A percentile compares a stretch with the other conserved stretches of the same genome.
These are phyloP conservation scores for Xestia c-nigrum DNA, from an alignment of 2,888 invertebrate genomes.

Conservation along the genomic window DNA sequence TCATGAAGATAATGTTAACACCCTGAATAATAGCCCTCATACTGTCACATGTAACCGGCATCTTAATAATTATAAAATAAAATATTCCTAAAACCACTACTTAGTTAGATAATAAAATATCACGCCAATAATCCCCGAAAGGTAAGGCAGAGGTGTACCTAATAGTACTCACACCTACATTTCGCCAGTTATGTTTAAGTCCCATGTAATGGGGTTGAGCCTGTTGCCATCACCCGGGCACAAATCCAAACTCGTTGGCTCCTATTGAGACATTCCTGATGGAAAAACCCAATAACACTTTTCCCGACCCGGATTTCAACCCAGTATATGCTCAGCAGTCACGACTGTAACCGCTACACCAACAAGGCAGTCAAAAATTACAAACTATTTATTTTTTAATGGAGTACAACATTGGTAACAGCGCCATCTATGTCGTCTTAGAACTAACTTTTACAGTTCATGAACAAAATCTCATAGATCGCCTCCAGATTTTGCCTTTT, in stretches of 20 bases:
- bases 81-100: not conserved
- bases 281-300: not conserved
- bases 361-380: not conserved
- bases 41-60: not conserved
- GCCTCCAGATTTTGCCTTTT: not conserved
- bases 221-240: not conserved
- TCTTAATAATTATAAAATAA: slow-evolving; percentile 2
- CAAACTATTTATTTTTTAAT: not conserved
- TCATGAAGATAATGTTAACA: too few relatives aligned
- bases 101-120: not conserved
- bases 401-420: slow-evolving; percentile 12
- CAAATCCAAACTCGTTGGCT: not conserved
- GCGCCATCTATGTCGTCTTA: slow-evolving; percentile 14
- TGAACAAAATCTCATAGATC: not conserved
- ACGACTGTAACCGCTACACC: not conserved
- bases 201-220: not conserved
- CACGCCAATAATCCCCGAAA: not conserved
- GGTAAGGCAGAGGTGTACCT: not conserved
- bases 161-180: not conserved
- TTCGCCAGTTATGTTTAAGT: not conserved
- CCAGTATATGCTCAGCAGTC: not conserved
- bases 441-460: slow-evolving; percentile 12
- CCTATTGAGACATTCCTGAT: not conserved
- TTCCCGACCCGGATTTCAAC: not conserved
- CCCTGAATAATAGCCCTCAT: not conserved